Conservation (phyloP, 2,113 vertebrate genomes). For the Struthidea cinerea region DNA sequence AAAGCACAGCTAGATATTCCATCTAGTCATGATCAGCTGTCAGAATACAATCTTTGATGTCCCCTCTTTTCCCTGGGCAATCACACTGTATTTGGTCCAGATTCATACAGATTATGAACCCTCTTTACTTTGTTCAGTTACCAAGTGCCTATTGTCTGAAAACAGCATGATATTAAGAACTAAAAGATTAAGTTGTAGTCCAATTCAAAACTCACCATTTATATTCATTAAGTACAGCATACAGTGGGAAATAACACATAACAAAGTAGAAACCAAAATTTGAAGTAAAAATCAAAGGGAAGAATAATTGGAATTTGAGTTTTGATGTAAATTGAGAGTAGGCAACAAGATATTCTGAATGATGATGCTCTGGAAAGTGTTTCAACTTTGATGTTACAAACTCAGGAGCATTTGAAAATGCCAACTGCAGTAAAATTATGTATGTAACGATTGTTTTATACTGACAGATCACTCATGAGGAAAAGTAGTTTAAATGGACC, state of each 20-base stretch:
- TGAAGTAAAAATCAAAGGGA: background rate
- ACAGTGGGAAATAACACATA: background rate
- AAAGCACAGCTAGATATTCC: background rate
- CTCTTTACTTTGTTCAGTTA: background rate
- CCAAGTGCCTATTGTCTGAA: background rate
- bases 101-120: background rate
- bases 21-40: background rate
- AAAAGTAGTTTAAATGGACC: constrained; percentile 26
- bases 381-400: background rate
- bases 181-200: background rate
- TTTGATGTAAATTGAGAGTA: background rate
- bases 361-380: background rate
- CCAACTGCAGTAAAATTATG: background rate
- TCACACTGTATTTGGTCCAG: background rate
- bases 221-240: background rate
- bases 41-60: background rate
- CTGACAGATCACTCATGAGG: background rate
- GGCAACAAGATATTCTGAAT: background rate
- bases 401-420: background rate
- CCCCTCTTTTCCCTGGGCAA: background rate
- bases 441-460: background rate
- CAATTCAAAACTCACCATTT: background rate
- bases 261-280: background rate
- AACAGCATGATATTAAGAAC: background rate
- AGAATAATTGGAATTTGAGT: background rate